phyloP scores from a whole-genome alignment of 1,140 invertebrate species.

The Drosophila nebulosa region DNA sequence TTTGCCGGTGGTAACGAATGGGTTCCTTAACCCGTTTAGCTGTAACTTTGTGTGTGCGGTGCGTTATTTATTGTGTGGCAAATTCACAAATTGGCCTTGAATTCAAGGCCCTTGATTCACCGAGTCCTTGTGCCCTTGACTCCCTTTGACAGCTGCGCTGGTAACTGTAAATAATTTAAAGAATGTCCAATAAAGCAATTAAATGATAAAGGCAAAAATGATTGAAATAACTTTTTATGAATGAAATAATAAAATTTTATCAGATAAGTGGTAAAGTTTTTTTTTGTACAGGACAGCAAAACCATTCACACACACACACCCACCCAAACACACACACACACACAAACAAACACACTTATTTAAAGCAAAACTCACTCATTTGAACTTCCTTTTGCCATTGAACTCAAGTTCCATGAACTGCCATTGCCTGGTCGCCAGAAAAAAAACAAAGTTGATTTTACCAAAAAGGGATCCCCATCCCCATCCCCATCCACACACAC shows the following conservation, averaged over 20 bases:
- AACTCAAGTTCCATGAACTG: slow-evolving; percentile 62
- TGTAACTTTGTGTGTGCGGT: background rate
- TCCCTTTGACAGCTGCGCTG: background rate
- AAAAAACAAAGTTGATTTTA: background rate
- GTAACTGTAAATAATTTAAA: slow-evolving; percentile 20
- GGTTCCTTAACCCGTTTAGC: slow-evolving; percentile 45
- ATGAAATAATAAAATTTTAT: background rate
- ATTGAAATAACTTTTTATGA: slow-evolving; percentile 1
- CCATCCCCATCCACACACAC: background rate
- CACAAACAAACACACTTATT: background rate
- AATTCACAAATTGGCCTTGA: slow-evolving; percentile 21
- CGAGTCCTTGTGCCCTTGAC: too few species aligned
- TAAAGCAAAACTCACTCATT: background rate
- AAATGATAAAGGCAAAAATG: background rate
- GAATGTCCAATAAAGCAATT: background rate
- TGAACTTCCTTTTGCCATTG: slow-evolving; percentile 24
- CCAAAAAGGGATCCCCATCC: slow-evolving; percentile 21
- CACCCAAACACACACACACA: too few species aligned
- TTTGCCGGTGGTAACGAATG: slow-evolving; percentile 43
- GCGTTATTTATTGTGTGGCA: slow-evolving; percentile 35
- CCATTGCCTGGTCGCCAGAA: background rate
- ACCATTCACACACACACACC: too few species aligned
- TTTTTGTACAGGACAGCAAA: too few species aligned
- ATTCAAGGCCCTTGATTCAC: background rate
- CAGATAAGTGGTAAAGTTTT: background rate